Evolutionary conservation across 2,888 invertebrate species (phyloP), one percentile per base, ranked within the genome.

Genomic region (Nematopogon swammerdamellus): DNA sequence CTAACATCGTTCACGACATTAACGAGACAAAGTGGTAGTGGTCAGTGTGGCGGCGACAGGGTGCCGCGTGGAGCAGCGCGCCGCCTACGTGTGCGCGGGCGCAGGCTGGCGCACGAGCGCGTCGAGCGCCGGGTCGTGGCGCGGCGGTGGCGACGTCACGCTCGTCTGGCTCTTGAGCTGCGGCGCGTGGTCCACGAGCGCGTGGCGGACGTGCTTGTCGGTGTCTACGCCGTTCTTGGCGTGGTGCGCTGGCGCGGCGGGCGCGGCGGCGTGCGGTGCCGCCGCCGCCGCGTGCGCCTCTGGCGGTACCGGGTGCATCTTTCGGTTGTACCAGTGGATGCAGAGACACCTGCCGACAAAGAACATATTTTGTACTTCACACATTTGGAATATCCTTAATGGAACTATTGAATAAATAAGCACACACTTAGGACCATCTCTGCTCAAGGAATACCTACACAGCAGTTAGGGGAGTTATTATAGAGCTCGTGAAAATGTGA

Each of bases 241-340:
- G 72, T 52, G 74, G 63, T 56, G 67, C 64, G 62, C 72, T 57
- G 53, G 65, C 55, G 56, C 68, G 60, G 53, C 64, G 83, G 43
- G 82, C 72, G 43, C 75, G 68, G 43, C 79, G 72, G 52, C 74
- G 63, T 56, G 67, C 64, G 62, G 72, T 57, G 53, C 64, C 55
- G 56, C 68, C 60, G 53, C 64, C 57, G 54, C 62, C 62, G 17
- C 56, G 68, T 63, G 51, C 62, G 61, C 49, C 60, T 71, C 63
- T 46, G 68, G 64, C 58, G 74, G 68, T 50, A 75, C 72, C 50
- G 72, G 73, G 4, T 72, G 72, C 59, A 69, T 80, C 58, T 66
- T 77, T 55, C 71, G 75, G 66, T 73, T 80, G 68, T 65, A 77
- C 75, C 83, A 85, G 61, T 85, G 85, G 55, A 88, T 81, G 64